A percentile compares a stretch with the other conserved stretches of the same genome.
Evolutionary conservation across 2,888 invertebrate genomes (phyloP).

Genomic region (Coleophora deauratella): DNA sequence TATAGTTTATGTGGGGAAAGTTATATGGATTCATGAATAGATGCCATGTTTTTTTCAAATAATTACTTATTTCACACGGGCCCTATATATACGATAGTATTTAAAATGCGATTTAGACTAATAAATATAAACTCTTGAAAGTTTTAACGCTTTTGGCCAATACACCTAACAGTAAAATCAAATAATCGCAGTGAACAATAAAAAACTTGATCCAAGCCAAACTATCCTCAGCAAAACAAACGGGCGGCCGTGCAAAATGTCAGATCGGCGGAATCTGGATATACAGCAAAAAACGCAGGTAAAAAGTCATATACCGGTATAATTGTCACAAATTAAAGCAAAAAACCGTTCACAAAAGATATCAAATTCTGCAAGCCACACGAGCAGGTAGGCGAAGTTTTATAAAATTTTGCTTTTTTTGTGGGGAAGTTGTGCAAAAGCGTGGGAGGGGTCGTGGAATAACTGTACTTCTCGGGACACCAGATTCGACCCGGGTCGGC

Average conservation of each 20-base stretch:
- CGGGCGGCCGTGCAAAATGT: conserved; percentile 62
- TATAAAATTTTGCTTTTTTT: conserved; percentile 55
- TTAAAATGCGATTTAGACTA: too few species aligned
- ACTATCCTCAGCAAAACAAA: conserved; percentile 53
- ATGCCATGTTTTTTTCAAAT: too few species aligned
- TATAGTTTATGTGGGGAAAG: too few species aligned
- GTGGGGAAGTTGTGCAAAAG: conserved; percentile 63
- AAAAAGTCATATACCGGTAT: conserved; percentile 74
- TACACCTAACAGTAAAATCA: conserved; percentile 46
- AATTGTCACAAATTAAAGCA: conserved; percentile 75
- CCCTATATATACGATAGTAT: too few species aligned
- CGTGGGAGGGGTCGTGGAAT: conserved; percentile 60
- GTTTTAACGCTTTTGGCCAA: conserved; percentile 14
- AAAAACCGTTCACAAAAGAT: conserved; percentile 66
- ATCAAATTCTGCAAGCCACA: conserved; percentile 75
- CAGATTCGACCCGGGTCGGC: conserved; percentile 35
- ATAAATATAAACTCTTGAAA: too few species aligned
- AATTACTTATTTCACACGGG: too few species aligned
- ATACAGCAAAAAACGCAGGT: conserved; percentile 58
- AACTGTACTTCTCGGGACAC: conserved; percentile 56
- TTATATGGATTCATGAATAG: too few species aligned
- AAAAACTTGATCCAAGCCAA: not conserved
- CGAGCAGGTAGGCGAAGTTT: conserved; percentile 65
- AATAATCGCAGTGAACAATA: too few species aligned
- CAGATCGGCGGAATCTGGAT: conserved; percentile 43